Conservation (phyloP, 2,888 invertebrate genomes). For the Quadriops clusia region DNA sequence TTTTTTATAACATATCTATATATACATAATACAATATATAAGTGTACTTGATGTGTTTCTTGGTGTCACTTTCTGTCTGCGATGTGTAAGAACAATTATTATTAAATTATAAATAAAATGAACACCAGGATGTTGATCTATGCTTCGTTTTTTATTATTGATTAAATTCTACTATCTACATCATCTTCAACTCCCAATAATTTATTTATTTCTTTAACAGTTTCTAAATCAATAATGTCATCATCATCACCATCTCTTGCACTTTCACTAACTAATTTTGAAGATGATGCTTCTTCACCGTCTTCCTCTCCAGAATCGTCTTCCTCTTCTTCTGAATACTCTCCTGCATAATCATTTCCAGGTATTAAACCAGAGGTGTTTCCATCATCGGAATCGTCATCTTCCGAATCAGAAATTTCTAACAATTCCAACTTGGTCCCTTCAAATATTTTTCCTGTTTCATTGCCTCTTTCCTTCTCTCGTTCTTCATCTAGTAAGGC, state of each 20-base stretch:
- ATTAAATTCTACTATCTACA: too few species aligned
- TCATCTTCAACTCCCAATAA: too few species aligned
- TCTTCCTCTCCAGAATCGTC: neutral
- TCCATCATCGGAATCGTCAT: constrained; percentile 10
- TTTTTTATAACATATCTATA: too few species aligned
- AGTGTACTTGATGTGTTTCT: too few species aligned
- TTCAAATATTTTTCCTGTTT: constrained; percentile 8
- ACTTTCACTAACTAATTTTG: constrained; percentile 8
- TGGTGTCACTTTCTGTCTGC: too few species aligned
- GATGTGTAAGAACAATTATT: too few species aligned
- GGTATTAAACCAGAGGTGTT: constrained; percentile 5
- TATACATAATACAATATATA: too few species aligned
- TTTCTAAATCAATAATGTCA: constrained; percentile 27
- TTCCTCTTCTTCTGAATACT: neutral
- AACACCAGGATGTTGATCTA: too few species aligned
- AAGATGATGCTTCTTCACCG: constrained; percentile 2
- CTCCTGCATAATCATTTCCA: constrained; percentile 3
- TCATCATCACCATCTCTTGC: constrained; percentile 14
- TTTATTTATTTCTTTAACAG: constrained; percentile 28
- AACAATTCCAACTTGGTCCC: constrained; percentile 13
- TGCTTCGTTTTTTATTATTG: too few species aligned
- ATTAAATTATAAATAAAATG: too few species aligned
- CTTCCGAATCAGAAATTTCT: constrained; percentile 13
- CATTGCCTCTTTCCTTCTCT: constrained; percentile 11
- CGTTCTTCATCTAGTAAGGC: constrained; percentile 24